Conservation (phyloP, 1,140 invertebrate genomes). For the Argopecten irradians region DNA sequence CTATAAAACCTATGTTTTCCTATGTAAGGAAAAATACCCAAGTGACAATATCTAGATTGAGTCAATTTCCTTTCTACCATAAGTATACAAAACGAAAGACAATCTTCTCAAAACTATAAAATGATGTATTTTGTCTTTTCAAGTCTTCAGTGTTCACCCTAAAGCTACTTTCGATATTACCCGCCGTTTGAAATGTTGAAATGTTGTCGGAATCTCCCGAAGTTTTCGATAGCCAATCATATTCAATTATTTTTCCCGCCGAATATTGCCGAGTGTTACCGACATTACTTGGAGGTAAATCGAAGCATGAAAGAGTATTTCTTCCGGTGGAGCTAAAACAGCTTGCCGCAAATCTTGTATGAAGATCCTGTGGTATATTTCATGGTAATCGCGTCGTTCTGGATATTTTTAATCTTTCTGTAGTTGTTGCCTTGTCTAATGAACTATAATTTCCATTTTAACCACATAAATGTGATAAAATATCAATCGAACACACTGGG, state of each 20-base stretch:
- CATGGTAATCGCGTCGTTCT: neutral
- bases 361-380: neutral
- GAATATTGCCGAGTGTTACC: conserved; percentile 2
- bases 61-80: too few relatives aligned
- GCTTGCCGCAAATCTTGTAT: conserved; percentile 14
- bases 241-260: conserved; percentile 21
- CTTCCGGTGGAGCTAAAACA: conserved; percentile 20
- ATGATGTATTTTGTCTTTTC: too few relatives aligned
- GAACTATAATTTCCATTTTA: neutral
- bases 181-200: neutral
- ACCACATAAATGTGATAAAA: neutral
- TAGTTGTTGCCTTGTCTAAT: neutral
- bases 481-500: neutral
- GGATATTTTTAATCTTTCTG: neutral
- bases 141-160: neutral
- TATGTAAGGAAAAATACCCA: too few relatives aligned
- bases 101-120: too few relatives aligned
- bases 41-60: too few relatives aligned
- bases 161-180: conserved; percentile 16
- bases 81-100: too few relatives aligned
- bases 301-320: conserved; percentile 21
- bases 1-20: too few relatives aligned
- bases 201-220: neutral
- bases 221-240: neutral
- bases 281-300: conserved; percentile 1